These are phyloP conservation scores for Mandrillus leucophaeus DNA, from an alignment of 2,113 vertebrate genomes.

Conservation along the genomic window DNA sequence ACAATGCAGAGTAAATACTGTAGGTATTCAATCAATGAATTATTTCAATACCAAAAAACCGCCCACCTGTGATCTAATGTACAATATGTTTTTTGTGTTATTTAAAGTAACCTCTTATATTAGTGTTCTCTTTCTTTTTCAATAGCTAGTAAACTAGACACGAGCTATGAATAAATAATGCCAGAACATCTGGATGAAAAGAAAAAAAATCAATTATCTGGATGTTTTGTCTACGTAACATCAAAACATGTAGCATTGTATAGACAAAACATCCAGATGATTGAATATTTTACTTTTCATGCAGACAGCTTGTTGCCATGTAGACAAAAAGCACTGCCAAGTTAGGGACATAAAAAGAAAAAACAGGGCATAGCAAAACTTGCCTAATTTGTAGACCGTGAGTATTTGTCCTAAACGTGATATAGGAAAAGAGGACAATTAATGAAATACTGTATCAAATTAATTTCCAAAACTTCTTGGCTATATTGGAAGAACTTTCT, in stretches of 20 bases:
- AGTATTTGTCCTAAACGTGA: neutral
- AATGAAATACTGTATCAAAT: neutral
- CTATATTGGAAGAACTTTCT: neutral
- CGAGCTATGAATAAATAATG: conserved; percentile 60
- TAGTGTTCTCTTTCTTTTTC: conserved; percentile 24
- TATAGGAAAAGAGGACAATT: neutral
- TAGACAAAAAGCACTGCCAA: conserved; percentile 52
- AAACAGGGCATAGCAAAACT: neutral
- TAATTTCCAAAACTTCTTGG: neutral
- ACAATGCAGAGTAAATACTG: neutral
- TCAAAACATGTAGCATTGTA: conserved; percentile 60
- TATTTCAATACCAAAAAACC: neutral
- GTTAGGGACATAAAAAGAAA: neutral
- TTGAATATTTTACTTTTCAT: conserved; percentile 61
- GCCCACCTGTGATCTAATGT: neutral
- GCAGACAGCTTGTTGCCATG: conserved; percentile 56
- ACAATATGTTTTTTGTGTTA: neutral
- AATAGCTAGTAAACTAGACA: conserved; percentile 33
- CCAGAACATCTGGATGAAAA: conserved; percentile 69
- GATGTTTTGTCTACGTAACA: conserved; percentile 74
- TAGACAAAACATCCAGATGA: conserved; percentile 75
- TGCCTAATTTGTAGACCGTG: neutral
- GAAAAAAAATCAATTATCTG: conserved; percentile 67
- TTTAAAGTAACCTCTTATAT: conserved; percentile 26
- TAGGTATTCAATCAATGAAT: neutral